Percentiles rank a stretch among this genome's conserved stretches.
Conservation (phyloP, 2,797 vertebrate species). For the Hipposideros larvatus region DNA sequence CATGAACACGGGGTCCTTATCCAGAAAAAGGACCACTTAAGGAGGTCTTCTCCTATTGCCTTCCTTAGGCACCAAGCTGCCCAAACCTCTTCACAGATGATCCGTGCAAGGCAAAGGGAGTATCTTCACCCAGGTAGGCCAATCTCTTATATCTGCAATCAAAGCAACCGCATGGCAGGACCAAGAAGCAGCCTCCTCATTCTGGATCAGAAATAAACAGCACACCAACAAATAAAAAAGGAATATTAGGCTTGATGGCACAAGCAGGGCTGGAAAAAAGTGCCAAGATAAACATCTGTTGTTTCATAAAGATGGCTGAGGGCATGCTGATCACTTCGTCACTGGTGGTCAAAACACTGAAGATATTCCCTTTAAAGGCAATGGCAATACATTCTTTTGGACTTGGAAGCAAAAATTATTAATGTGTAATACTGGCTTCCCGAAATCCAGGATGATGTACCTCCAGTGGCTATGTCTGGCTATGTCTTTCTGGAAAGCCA, state of each 20-base stretch:
- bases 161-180: neutral
- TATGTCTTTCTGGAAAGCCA: neutral
- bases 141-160: neutral
- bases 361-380: neutral
- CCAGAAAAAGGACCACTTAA: slow-evolving; percentile 24
- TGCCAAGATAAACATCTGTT: slow-evolving; percentile 64
- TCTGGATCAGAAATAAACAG: slow-evolving; percentile 34
- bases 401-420: neutral
- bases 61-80: neutral
- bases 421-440: neutral
- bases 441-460: neutral
- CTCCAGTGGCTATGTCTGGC: neutral
- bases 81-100: neutral
- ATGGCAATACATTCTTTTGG: neutral
- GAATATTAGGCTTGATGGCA: slow-evolving; percentile 46
- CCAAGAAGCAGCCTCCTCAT: neutral
- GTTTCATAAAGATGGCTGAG: slow-evolving; percentile 54
- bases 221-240: neutral
- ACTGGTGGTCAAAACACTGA: neutral
- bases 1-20: slow-evolving; percentile 28
- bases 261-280: slow-evolving; percentile 32
- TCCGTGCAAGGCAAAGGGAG: too few relatives aligned
- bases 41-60: neutral
- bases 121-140: neutral
- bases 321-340: slow-evolving; percentile 55